Evolutionary conservation across 2,113 vertebrate species (phyloP), one percentile per base, ranked within the genome.

Genomic region (Xiphophorus hellerii): DNA sequence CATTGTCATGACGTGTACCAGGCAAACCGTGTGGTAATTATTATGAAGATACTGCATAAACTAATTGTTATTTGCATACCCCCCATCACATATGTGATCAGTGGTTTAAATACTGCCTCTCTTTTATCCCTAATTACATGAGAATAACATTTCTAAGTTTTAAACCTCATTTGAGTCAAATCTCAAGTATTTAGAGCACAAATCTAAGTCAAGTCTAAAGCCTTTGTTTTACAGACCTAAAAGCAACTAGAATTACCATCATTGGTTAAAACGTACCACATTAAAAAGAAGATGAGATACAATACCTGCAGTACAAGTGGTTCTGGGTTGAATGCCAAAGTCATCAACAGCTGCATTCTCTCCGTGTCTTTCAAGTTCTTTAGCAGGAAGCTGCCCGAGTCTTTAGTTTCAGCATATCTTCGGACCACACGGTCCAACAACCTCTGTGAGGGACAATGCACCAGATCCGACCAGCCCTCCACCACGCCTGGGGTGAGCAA

Each of bases 291-390:
- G 17, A 5, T 51, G 8, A 17, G 44, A 58, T 25, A 77, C 1
- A 31, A 28, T 93, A 99, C 98, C 97, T 99, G 97, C 73, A 99
- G 94, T 67, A 99, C 97, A 73, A 99, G 95, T n/a, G 98, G 97
- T 88, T 99, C 98, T 0, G 98, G 98, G 93, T 99, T 99, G 94
- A 99, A 99, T 70, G 98, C 97, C 91, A 99, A 93, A 1, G 98
- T 98, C 93, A 99, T 96, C 85, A 99, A 96, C 68, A 99, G 96
- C 95, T 99, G 97, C 97, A 99, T 99, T 81, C 97, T 95, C 92
- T 99, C 98, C 6, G 97, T 96, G 94, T 98, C 97, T 93, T 99
- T 99, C 66, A 99, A 95, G 93, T 99, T 99, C 89, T 97, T 98
- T 22, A 99, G 95, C 73, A 99, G 90, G 90, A 99, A 99, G 93